Evolutionary conservation across 1,140 invertebrate species (phyloP).

Genomic region (Danaus melanippus): DNA sequence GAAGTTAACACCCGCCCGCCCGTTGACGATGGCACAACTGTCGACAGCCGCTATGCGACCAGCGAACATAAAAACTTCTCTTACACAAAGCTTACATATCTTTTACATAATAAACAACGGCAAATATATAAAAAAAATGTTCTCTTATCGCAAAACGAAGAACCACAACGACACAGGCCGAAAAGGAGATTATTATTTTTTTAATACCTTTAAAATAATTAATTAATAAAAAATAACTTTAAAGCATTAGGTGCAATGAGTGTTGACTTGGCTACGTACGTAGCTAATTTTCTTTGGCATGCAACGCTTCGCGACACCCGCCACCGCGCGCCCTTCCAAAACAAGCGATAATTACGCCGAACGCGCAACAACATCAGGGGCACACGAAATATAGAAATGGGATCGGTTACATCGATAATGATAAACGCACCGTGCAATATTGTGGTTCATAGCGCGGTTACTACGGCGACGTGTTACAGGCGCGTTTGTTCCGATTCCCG

Average conservation of each 20-base stretch:
- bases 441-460: conserved; percentile 11
- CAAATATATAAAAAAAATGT: conserved; percentile 44
- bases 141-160: conserved; percentile 48
- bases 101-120: conserved; percentile 60
- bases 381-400: conserved; percentile 34
- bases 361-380: conserved; percentile 21
- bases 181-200: conserved; percentile 44
- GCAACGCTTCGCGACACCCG: conserved; percentile 33
- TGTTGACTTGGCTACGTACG: conserved; percentile 53
- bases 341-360: conserved; percentile 22
- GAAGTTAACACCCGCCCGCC: neutral
- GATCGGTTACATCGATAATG: conserved; percentile 22
- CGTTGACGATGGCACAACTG: conserved; percentile 51
- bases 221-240: conserved; percentile 48
- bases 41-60: conserved; percentile 46
- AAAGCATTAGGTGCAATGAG: conserved; percentile 60
- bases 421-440: conserved; percentile 26
- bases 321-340: conserved; percentile 26
- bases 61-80: conserved; percentile 42
- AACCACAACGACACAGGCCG: conserved; percentile 51
- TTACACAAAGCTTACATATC: conserved; percentile 50
- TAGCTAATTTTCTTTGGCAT: conserved; percentile 60
- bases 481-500: conserved; percentile 20
- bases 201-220: conserved; percentile 29
- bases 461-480: conserved; percentile 14